Base-by-base conservation (phyloP, 2,113 vertebrate species). In the Rhagologus leucostigma region DNA sequence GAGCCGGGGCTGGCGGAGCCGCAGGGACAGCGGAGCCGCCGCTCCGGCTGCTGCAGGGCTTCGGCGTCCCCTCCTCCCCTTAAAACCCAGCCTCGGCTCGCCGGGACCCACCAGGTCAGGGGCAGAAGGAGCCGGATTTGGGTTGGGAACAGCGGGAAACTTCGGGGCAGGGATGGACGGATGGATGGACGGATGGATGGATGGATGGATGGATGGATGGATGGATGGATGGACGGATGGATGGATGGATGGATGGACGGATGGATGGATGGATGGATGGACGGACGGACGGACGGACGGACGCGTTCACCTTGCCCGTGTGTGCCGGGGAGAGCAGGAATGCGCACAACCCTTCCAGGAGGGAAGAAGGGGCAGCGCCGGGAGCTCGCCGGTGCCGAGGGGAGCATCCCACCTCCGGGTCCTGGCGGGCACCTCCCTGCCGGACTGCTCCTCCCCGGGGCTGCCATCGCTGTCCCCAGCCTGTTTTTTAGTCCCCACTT, bases 241-340 rank as follows among this genome's bases (percentile, higher is more conserved):
- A 17, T n/a, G 59, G 52, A 17, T 18, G 59, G 35, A 16, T 24
- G 70, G 64, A 41, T 9, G 33, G 56, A 59, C 10, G 33, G 35
- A 15, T 16, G 71, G 60, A 35, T 1, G 33, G 10, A 23, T 2
- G 29, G 44, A 46, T 0, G 24, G 53, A 42, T 2, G n/a, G 12
- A 15, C 6, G 60, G 35, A 37, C 3, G 23, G 59, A 17, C 7
- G 57, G 46, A 26, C 3, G 46, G 52, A 63, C 3, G 19, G 21
- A 18, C 1, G 0, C 3, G 0, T 47, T 53, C 39, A 27, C 8
- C 3, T 11, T 13, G 3, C 7, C 68, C 20, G 2, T 0, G 65
- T 1, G 29, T 8, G 53, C 71, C 4, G 0, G 63, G 22, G 16
- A 6, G 22, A 55, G 30, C 57, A 15, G 76, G 49, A 30, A 79